Percentiles rank a stretch among this genome's conserved stretches.
Evolutionary conservation across 2,113 vertebrate genomes (phyloP).

Genomic region (Neodon shergylaensis): DNA sequence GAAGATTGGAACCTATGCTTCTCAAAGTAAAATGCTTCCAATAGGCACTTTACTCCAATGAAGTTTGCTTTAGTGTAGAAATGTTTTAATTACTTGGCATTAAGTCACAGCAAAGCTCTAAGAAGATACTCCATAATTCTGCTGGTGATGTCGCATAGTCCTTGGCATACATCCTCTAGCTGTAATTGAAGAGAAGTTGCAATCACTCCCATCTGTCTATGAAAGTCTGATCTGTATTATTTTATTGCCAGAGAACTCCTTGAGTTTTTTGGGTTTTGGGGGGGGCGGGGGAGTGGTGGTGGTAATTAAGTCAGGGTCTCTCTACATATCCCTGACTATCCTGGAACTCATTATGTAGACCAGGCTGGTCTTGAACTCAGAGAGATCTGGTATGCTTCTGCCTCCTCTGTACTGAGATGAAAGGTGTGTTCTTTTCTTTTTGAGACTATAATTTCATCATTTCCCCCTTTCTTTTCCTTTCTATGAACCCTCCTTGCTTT

Average conservation of each 20-base stretch:
- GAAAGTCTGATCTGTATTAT: slow-evolving; percentile 7
- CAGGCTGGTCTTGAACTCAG: neutral
- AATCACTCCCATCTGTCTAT: neutral
- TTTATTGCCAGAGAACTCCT: slow-evolving; percentile 27
- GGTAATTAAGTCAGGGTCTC: neutral
- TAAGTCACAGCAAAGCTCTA: slow-evolving; percentile 10
- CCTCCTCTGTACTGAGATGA: neutral
- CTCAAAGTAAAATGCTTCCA: slow-evolving; percentile 32
- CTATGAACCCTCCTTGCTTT: neutral
- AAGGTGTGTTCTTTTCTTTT: neutral
- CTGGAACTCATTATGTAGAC: neutral
- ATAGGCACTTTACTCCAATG: slow-evolving; percentile 55
- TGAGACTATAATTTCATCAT: neutral
- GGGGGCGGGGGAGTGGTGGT: rapidly evolving
- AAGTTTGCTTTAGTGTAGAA: neutral
- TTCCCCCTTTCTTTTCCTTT: neutral
- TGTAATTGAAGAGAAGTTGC: slow-evolving; percentile 17
- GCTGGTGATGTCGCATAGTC: neutral
- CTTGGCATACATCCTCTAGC: slow-evolving; percentile 8
- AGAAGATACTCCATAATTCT: slow-evolving; percentile 6
- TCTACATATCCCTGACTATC: neutral
- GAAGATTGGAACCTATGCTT: neutral
- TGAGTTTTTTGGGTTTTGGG: neutral
- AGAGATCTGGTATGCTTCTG: neutral
- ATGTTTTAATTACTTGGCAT: neutral